Percentiles rank a stretch among this genome's conserved stretches.
phyloP scores from a whole-genome alignment of 1,140 invertebrate genomes.

The Lerema accius region DNA sequence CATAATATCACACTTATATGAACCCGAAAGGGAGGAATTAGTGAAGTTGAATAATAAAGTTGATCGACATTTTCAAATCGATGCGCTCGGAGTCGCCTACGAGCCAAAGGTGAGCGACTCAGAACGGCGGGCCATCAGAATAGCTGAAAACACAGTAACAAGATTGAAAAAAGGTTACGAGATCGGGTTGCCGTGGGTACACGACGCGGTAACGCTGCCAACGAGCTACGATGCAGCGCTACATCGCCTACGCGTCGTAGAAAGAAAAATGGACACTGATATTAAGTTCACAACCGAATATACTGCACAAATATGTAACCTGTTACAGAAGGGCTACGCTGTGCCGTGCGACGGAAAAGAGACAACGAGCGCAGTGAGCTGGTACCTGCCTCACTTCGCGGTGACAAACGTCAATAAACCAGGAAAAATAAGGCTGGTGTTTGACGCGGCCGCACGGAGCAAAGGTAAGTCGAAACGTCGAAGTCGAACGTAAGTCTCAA shows the following conservation, averaged over 20 bases:
- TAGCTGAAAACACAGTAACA: constrained; percentile 10
- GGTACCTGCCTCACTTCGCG: constrained; percentile 58
- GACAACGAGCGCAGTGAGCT: constrained; percentile 11
- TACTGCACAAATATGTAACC: constrained; percentile 3
- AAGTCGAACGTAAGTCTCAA: constrained; percentile 46
- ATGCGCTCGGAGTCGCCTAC: constrained; percentile 35
- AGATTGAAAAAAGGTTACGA: constrained; percentile 30
- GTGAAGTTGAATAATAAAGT: constrained; percentile 6
- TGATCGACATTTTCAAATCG: constrained; percentile 36
- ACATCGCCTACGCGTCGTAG: constrained; percentile 1
- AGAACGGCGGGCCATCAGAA: constrained; percentile 19
- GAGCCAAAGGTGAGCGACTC: not conserved
- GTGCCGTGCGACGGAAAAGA: not conserved
- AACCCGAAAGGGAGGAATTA: not conserved
- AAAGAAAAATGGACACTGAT: constrained; percentile 21
- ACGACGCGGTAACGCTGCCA: constrained; percentile 28
- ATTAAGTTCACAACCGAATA: constrained; percentile 6
- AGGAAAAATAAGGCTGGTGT: constrained; percentile 47
- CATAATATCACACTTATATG: constrained; percentile 28
- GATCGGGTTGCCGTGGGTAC: constrained; percentile 36
- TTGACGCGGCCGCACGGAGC: constrained; percentile 50
- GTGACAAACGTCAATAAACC: constrained; percentile 47
- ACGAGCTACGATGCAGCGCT: constrained; percentile 32
- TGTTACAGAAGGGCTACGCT: constrained; percentile 29
- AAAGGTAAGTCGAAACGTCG: too few relatives aligned